Conservation (phyloP, 2,113 vertebrate genomes). For the Sarotherodon lohbergeri region DNA sequence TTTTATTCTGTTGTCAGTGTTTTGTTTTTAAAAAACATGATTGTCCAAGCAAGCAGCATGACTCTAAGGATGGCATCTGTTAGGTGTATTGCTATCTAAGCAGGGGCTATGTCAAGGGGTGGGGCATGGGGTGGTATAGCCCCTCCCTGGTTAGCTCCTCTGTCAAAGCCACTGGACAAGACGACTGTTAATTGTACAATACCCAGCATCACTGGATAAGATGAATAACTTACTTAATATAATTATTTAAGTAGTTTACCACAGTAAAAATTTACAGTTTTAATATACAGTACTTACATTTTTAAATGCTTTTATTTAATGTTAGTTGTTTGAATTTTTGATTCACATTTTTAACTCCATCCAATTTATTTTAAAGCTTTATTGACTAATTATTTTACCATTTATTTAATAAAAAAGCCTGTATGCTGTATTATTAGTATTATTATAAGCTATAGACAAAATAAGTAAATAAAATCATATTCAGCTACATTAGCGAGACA, state of each 20-base stretch:
- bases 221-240: not conserved
- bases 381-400: not conserved
- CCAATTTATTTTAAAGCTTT: not conserved
- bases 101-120: not conserved
- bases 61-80: not conserved
- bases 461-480: not conserved
- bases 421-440: not conserved
- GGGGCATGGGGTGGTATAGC: not conserved
- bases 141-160: not conserved
- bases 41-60: not conserved
- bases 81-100: not conserved
- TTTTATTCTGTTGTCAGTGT: not conserved
- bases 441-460: not conserved
- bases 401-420: not conserved
- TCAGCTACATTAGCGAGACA: not conserved
- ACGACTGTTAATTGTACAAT: not conserved
- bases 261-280: not conserved
- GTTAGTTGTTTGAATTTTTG: not conserved
- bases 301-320: not conserved
- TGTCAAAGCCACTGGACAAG: not conserved
- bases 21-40: not conserved
- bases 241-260: not conserved
- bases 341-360: not conserved
- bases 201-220: not conserved
- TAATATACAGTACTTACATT: not conserved